Conservation (phyloP, 1,140 invertebrate genomes). For the Heliconius congener region DNA sequence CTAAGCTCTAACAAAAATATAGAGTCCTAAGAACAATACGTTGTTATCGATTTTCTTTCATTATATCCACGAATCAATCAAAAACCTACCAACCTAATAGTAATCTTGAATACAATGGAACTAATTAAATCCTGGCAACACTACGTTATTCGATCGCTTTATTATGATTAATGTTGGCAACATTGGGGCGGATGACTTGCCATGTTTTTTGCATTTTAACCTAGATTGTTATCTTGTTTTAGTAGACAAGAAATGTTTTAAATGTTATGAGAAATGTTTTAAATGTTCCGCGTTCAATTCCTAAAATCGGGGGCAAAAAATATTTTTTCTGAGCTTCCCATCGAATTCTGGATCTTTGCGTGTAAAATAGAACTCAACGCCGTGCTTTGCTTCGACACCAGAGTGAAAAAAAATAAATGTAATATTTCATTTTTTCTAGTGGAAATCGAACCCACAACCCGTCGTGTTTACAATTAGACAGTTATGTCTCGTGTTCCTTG, state of each 20-base stretch:
- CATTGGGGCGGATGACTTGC: constrained; percentile 4
- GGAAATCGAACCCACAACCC: too few species aligned
- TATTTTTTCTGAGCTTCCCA: too few species aligned
- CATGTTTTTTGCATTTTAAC: constrained; percentile 8
- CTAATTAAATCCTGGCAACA: constrained; percentile 10
- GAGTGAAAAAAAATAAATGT: too few species aligned
- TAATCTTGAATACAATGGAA: not conserved
- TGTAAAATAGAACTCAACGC: too few species aligned
- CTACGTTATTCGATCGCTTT: not conserved
- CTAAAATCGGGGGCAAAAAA: too few species aligned
- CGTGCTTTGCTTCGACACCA: too few species aligned
- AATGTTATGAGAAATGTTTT: not conserved
- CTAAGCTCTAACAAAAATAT: not conserved
- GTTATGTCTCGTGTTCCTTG: too few species aligned
- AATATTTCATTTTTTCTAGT: too few species aligned
- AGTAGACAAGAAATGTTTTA: not conserved
- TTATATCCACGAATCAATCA: not conserved
- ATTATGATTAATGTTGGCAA: constrained; percentile 10
- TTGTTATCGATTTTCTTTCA: not conserved
- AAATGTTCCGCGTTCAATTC: not conserved
- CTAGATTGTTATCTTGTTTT: not conserved
- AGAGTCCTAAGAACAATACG: not conserved
- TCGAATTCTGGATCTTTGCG: too few species aligned
- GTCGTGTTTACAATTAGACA: too few species aligned
- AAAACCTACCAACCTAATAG: not conserved